These are phyloP conservation scores for Aleiodes testaceus DNA, from an alignment of 2,888 invertebrate genomes.

Conservation along the genomic window DNA sequence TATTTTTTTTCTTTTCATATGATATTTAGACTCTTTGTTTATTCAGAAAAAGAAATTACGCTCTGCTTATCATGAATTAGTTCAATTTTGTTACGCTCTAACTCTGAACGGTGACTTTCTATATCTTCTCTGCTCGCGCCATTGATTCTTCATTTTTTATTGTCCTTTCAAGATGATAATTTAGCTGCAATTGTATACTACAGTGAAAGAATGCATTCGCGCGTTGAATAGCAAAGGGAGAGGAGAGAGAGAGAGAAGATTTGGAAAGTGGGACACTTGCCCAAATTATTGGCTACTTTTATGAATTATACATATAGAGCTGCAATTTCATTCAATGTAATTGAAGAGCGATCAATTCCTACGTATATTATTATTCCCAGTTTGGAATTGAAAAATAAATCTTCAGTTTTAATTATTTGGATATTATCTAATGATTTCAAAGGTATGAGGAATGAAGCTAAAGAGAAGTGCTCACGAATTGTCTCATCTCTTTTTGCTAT, in stretches of 20 bases:
- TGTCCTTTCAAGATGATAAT: not conserved
- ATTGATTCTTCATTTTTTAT: conserved; percentile 44
- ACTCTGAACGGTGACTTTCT: conserved; percentile 64
- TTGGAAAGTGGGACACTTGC: conserved; percentile 65
- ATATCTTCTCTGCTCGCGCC: conserved; percentile 50
- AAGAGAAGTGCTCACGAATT: no score
- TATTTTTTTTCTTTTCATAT: conserved; percentile 4
- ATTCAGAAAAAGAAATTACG: conserved; percentile 47
- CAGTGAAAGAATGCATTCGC: not conserved
- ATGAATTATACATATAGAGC: conserved; percentile 18
- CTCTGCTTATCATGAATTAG: conserved; percentile 62
- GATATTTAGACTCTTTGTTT: conserved; percentile 2
- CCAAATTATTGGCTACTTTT: conserved; percentile 53
- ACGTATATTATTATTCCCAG: not conserved
- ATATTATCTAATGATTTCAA: not conserved
- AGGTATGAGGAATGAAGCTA: not conserved
- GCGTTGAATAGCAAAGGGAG: not conserved
- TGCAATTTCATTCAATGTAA: conserved; percentile 8
- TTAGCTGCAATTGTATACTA: conserved; percentile 3
- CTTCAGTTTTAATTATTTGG: not conserved
- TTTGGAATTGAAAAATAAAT: not conserved
- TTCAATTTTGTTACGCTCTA: conserved; percentile 64
- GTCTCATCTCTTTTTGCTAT: not conserved
- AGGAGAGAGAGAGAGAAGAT: conserved; percentile 36
- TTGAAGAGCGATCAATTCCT: not conserved